Evolutionary conservation across 2,888 invertebrate species (phyloP), one percentile per base, ranked within the genome.

Genomic region (Rhagophthalmus giganteus): DNA sequence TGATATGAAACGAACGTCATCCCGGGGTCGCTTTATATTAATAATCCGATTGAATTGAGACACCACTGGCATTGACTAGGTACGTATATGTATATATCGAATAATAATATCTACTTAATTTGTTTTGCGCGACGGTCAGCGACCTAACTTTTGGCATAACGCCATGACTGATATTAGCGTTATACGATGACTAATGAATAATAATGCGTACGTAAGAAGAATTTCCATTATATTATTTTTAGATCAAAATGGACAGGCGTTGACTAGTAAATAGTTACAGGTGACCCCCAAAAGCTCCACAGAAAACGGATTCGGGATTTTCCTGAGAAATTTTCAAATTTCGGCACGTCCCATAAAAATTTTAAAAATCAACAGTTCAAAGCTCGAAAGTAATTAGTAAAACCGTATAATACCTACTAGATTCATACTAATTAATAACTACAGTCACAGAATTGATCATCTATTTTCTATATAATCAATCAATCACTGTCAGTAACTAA

Each of bases 71-170:
- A 32, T 20, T 30, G 30, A 16, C 26, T 28, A 20, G 7, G 3
- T 20, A 20, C 20, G 24, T n/a, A n/a, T n/a, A n/a, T n/a, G 13
- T 16, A 33, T 26, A 33, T 33, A 33, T 31, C 46, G 26, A 46
- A 46, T 30, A 20, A 41, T n/a, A n/a, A n/a, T n/a, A n/a, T n/a
- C n/a, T 34, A 20, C 40, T 47, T 12, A 10, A 13, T 20, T 37
- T 45, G 28, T 31, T 44, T 34, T 28, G 27, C 28, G 31, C 35
- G 27, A 45, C 38, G 51, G 57, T 54, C 54, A 54, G 11, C 48
- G 48, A 52, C 54, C 51, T 20, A 33, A 32, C 42, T 41, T 54
- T 47, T 46, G 56, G 50, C 56, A 50, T 39, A 47, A 47, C 46
- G 50, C 51, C 51, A 51, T 44, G 33, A 46, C 44, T 46, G 40